Evolutionary conservation across 2,113 vertebrate genomes (phyloP).

Genomic region (Atlantisia rogersi): DNA sequence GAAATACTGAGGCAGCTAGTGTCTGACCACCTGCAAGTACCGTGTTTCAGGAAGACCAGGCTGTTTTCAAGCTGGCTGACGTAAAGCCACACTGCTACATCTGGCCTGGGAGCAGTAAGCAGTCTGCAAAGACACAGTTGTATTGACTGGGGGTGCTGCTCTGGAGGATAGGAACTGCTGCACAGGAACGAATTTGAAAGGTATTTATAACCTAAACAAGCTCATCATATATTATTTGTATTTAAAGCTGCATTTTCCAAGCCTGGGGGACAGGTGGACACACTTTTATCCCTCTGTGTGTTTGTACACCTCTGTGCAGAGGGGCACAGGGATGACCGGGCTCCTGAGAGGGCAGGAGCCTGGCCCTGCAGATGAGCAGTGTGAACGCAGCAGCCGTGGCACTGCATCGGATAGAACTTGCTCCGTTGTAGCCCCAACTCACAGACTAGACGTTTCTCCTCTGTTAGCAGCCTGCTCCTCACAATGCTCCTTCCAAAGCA

Average conservation of each 20-base stretch:
- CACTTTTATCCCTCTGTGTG: neutral
- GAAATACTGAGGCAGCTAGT: neutral
- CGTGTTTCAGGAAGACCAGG: neutral
- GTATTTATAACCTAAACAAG: neutral
- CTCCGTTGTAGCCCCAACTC: neutral
- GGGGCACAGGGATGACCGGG: accelerated
- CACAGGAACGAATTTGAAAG: neutral
- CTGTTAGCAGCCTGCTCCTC: neutral
- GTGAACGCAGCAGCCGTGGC: neutral
- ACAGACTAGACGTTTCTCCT: neutral
- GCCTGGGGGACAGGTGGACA: no score
- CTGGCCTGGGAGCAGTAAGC: neutral
- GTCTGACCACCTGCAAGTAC: neutral
- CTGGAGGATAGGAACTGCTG: neutral
- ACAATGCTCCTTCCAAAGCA: neutral
- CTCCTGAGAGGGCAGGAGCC: neutral
- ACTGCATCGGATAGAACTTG: neutral
- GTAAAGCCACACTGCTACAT: neutral
- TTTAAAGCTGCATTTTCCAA: neutral
- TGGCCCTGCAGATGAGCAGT: accelerated
- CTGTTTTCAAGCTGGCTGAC: neutral
- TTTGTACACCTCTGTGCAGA: neutral
- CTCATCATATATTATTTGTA: neutral
- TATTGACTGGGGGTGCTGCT: neutral
- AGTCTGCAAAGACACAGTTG: neutral